phyloP scores from a whole-genome alignment of 2,113 vertebrate genomes.

The Melozone crissalis region DNA sequence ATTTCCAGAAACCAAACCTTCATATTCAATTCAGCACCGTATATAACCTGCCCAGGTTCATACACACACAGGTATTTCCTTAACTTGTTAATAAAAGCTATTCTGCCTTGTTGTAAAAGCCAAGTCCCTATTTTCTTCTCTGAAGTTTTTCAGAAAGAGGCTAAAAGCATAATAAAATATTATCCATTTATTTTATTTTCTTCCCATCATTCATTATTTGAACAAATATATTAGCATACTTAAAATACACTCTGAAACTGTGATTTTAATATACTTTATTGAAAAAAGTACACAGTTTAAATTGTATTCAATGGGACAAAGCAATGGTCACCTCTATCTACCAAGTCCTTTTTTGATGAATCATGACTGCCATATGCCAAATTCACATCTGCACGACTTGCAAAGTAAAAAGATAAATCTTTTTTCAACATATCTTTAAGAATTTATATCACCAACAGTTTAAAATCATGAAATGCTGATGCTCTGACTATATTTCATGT shows the following conservation, averaged over 20 bases:
- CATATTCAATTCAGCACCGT: neutral
- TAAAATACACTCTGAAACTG: conserved; percentile 60
- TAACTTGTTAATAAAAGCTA: neutral
- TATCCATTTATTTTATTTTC: conserved; percentile 6
- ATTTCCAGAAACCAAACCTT: neutral
- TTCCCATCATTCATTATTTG: neutral
- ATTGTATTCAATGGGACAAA: conserved; percentile 89
- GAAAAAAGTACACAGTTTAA: conserved; percentile 96
- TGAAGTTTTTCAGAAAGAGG: neutral
- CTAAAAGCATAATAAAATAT: neutral
- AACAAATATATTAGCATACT: conserved; percentile 26
- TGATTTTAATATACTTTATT: conserved; percentile 96
- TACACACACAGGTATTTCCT: neutral
- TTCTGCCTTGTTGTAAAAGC: neutral
- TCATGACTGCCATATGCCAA: conserved; percentile 74
- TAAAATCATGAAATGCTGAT: conserved; percentile 87
- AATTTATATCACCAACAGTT: conserved; percentile 84
- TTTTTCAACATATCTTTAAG: conserved; percentile 75
- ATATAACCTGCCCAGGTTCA: neutral
- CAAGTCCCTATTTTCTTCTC: neutral
- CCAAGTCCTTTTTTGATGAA: conserved; percentile 78
- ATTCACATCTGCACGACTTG: conserved; percentile 90
- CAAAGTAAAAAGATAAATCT: conserved; percentile 86
- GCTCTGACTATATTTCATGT: conserved; percentile 79
- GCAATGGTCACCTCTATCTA: conserved; percentile 86